These are phyloP conservation scores for Amyelois transitella DNA, from an alignment of 1,140 invertebrate genomes.

Conservation along the genomic window DNA sequence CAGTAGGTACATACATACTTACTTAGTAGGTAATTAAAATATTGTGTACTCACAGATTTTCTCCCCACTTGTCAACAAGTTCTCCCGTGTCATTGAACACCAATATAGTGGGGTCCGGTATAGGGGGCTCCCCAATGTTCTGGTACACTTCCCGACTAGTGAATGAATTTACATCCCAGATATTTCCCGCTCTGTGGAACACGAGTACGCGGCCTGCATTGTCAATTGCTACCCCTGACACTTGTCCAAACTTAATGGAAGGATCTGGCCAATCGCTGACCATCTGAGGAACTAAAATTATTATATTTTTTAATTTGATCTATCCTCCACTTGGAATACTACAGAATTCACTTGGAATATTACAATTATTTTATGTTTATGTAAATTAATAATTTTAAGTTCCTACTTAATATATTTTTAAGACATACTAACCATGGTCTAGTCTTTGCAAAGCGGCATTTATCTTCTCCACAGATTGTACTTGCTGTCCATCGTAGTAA, in stretches of 20 bases:
- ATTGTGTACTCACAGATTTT: conserved; percentile 79
- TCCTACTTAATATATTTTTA: background rate
- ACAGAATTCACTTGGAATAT: background rate
- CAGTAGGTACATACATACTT: too few relatives aligned
- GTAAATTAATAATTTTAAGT: background rate
- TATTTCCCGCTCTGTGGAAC: conserved; percentile 86
- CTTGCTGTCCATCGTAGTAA: conserved; percentile 31
- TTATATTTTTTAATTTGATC: background rate
- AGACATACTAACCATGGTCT: conserved; percentile 39
- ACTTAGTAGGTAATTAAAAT: background rate
- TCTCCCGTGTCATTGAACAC: conserved; percentile 83
- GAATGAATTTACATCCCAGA: conserved; percentile 84
- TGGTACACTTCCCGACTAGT: conserved; percentile 76
- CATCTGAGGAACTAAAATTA: conserved; percentile 49
- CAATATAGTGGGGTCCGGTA: conserved; percentile 83
- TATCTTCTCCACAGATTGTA: conserved; percentile 37
- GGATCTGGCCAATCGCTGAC: conserved; percentile 74
- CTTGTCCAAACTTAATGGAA: conserved; percentile 80
- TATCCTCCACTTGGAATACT: background rate
- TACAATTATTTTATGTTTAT: too few relatives aligned
- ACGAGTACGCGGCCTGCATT: conserved; percentile 83
- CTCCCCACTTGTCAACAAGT: conserved; percentile 85
- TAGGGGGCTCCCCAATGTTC: conserved; percentile 78
- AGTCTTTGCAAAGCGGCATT: conserved; percentile 43
- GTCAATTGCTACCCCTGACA: conserved; percentile 87